phyloP scores from a whole-genome alignment of 1,140 invertebrate genomes.

The Zaprionus ornatus region DNA sequence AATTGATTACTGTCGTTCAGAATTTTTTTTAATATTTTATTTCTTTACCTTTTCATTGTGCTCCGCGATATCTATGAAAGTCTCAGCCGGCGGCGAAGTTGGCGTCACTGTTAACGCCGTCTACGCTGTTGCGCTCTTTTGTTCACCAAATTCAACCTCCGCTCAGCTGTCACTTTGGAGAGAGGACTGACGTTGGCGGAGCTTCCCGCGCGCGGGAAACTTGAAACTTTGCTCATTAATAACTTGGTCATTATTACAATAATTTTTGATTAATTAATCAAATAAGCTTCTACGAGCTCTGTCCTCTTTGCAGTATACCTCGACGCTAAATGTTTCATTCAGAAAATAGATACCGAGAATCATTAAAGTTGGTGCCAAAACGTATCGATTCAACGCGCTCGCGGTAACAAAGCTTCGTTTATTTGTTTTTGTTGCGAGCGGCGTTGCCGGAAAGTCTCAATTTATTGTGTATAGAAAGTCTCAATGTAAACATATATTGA shows the following conservation, averaged over 20 bases:
- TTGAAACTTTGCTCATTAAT: constrained; percentile 55
- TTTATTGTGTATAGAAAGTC: neutral
- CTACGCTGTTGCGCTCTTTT: constrained; percentile 30
- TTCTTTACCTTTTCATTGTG: constrained; percentile 30
- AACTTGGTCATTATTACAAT: constrained; percentile 31
- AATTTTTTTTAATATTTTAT: constrained; percentile 13
- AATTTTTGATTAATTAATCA: constrained; percentile 52
- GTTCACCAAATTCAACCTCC: constrained; percentile 36
- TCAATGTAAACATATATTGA: constrained; percentile 22
- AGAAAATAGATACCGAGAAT: constrained; percentile 18
- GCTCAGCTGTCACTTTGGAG: constrained; percentile 63
- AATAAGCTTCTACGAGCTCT: constrained; percentile 72
- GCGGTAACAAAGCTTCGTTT: constrained; percentile 61
- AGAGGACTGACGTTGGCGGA: constrained; percentile 49
- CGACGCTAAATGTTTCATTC: constrained; percentile 44
- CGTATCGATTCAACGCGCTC: constrained; percentile 45
- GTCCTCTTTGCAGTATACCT: constrained; percentile 33
- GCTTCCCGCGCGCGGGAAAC: constrained; percentile 83
- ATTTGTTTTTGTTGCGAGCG: constrained; percentile 58
- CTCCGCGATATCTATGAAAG: constrained; percentile 41
- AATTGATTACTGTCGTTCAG: too few species aligned
- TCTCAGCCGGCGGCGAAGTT: constrained; percentile 44
- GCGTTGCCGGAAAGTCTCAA: constrained; percentile 57
- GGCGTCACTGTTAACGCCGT: constrained; percentile 46
- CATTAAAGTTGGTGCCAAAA: constrained; percentile 62